Percentiles rank a stretch among this genome's conserved stretches.
Evolutionary conservation across 2,113 vertebrate species (phyloP).

Genomic region (Podiceps cristatus): DNA sequence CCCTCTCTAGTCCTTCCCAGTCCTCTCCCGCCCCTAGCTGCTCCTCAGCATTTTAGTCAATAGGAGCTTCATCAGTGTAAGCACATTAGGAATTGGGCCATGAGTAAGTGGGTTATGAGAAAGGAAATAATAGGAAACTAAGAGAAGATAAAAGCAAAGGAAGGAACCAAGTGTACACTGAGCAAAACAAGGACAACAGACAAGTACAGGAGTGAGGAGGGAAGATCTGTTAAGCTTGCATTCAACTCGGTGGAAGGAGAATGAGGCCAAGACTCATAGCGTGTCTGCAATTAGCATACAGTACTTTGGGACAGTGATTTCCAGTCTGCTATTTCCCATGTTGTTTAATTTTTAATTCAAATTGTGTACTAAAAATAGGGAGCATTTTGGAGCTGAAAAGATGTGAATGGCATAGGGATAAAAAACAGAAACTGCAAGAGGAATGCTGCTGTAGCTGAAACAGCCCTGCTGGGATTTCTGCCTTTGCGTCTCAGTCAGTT

Average conservation of each 20-base stretch:
- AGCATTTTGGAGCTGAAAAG: constrained; percentile 41
- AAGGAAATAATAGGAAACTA: neutral
- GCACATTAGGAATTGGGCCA: neutral
- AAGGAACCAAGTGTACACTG: neutral
- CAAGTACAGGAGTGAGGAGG: neutral
- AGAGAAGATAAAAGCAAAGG: neutral
- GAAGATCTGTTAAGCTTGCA: constrained; percentile 4
- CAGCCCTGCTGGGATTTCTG: constrained; percentile 47
- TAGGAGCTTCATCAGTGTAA: neutral
- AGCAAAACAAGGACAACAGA: neutral
- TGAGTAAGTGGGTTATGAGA: neutral
- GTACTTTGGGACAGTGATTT: constrained; percentile 28
- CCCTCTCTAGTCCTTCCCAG: neutral
- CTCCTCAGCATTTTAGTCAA: neutral
- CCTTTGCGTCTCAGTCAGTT: constrained; percentile 13
- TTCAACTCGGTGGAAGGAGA: neutral
- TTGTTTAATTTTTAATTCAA: constrained; percentile 67
- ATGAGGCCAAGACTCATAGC: neutral
- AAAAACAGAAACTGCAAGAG: neutral
- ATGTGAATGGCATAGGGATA: neutral
- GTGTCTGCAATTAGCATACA: constrained; percentile 1
- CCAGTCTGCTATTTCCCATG: constrained; percentile 41
- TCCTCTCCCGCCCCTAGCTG: neutral
- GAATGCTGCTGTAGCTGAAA: neutral
- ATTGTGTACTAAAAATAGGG: constrained; percentile 58